Evolutionary conservation across 2,888 invertebrate species (phyloP), one percentile per base, ranked within the genome.

Genomic region (Lymantria dispar): DNA sequence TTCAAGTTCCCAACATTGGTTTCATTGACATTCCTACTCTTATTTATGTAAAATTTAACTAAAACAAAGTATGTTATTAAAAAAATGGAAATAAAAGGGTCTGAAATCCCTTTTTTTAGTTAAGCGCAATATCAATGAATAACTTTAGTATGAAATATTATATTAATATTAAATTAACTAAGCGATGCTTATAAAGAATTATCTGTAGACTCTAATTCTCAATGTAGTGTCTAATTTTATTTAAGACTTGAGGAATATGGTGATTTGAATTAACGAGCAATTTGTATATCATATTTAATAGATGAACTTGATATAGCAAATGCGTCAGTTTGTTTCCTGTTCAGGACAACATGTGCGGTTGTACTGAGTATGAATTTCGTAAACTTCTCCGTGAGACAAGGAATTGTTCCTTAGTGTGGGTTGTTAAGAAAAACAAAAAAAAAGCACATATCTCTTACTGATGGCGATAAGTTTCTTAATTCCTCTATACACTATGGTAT

Each of bases 121-220:
- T 51, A 37, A 48, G 50, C 49, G 52, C 52, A 58, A 60, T 63
- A 60, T 58, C 46, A 42, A 50, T 43, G 45, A 43, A 12, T 58
- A 47, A 56, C 22, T 43, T 33, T 61, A 55, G 46, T 50, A 45
- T 59, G 43, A 50, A 36, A 33, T 47, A 45, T 43, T 48, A 47
- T 51, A 47, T 52, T 54, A 22, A 51, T 14, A n/a, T 42, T 45
- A 48, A n/a, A n/a, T n/a, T 36, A 43, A 43, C 31, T 52, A 56
- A 65, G 61, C 53, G 45, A 55, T 54, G 56, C 62, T 64, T 66
- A 51, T 43, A 15, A 54, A 50, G 22, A 13, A 40, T 52, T 38
- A 44, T 62, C 55, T 54, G 15, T 66, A 60, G 54, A 43, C 22
- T 53, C 31, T 56, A 45, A 39, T 49, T 1, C 41, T 56, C 30